phyloP scores from a whole-genome alignment of 1,140 invertebrate species.

The Drosophila mayri region DNA sequence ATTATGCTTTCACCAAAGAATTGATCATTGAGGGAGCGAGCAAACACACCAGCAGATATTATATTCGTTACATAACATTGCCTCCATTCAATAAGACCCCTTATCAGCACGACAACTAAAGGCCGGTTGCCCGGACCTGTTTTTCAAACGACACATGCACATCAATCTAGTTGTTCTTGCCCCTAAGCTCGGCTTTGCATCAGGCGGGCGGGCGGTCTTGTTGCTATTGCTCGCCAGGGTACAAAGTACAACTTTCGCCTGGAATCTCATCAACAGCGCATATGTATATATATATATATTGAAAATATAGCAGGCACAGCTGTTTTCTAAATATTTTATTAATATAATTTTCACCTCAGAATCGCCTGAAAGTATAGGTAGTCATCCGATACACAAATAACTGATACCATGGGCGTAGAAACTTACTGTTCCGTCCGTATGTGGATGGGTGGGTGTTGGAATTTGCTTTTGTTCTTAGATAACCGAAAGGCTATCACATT shows the following conservation, averaged over 20 bases:
- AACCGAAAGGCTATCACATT: background rate
- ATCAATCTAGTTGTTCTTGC: conserved; percentile 12
- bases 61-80: conserved; percentile 29
- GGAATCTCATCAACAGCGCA: conserved; percentile 13
- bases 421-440: background rate
- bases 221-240: conserved; percentile 24
- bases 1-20: conserved; percentile 3
- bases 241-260: conserved; percentile 62
- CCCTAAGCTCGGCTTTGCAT: conserved; percentile 61
- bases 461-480: conserved; percentile 1
- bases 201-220: conserved; percentile 2
- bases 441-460: background rate
- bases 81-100: conserved; percentile 18
- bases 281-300: background rate
- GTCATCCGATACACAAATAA: background rate
- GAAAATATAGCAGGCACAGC: conserved; percentile 9
- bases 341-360: conserved; percentile 11
- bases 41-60: conserved; percentile 14
- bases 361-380: background rate
- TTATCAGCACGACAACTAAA: conserved; percentile 55
- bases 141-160: conserved; percentile 21
- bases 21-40: background rate
- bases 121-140: conserved; percentile 36
- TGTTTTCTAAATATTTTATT: conserved; percentile 11
- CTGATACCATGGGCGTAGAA: background rate